phyloP scores from a whole-genome alignment of 1,140 invertebrate species.

The Hypsibius dujardini region DNA sequence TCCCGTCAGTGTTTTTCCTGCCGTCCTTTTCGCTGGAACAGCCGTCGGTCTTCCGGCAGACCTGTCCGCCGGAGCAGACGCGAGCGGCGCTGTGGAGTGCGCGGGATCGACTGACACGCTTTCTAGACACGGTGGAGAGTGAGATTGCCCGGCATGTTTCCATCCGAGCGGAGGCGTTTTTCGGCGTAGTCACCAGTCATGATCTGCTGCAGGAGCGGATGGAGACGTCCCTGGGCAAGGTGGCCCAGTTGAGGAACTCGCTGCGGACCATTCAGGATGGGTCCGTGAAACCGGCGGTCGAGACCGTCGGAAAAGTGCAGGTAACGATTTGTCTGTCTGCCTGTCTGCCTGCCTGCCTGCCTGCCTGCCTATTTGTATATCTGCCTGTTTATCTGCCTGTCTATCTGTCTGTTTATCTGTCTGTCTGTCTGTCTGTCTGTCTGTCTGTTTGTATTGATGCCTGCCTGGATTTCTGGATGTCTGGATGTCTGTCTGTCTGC shows the following conservation, averaged over 20 bases:
- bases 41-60: constrained; percentile 18
- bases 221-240: constrained; percentile 21
- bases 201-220: constrained; percentile 39
- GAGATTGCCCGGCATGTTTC: constrained; percentile 86
- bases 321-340: constrained; percentile 18
- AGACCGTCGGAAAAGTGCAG: constrained; percentile 24
- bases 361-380: neutral
- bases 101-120: constrained; percentile 47
- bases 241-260: neutral
- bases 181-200: constrained; percentile 88
- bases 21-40: neutral
- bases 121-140: constrained; percentile 83
- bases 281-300: constrained; percentile 20
- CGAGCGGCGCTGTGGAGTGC: constrained; percentile 22
- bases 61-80: constrained; percentile 26
- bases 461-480: too few relatives aligned
- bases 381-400: neutral
- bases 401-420: constrained; percentile 21
- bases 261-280: constrained; percentile 21
- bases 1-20: constrained; percentile 18
- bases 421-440: neutral
- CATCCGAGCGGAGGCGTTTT: constrained; percentile 86
- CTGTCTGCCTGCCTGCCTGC: neutral
- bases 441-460: neutral
- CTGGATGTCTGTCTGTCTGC: neutral